A percentile compares a stretch with the other conserved stretches of the same genome.
Conservation (phyloP, 2,113 vertebrate genomes). For the Anhinga anhinga region DNA sequence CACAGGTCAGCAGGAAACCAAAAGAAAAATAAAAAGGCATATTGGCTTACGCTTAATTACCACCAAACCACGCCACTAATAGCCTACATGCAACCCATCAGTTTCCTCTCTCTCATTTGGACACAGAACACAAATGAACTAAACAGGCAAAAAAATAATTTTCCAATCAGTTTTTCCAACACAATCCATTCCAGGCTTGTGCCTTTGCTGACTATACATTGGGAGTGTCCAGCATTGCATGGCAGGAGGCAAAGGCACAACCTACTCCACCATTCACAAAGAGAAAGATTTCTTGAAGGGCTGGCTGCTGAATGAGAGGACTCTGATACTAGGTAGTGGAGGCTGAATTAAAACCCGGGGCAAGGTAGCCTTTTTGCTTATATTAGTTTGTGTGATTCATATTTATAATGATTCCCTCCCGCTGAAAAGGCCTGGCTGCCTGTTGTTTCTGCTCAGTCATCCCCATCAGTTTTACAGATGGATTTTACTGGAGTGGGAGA, state of each 20-base stretch:
- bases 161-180: neutral
- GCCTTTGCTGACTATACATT: neutral
- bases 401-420: constrained; percentile 14
- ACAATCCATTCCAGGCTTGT: neutral
- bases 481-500: constrained; percentile 20
- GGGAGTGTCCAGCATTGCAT: neutral
- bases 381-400: neutral
- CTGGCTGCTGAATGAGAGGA: neutral
- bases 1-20: neutral
- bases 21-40: neutral
- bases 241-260: neutral
- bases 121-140: neutral
- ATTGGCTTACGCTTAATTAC: neutral
- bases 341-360: neutral
- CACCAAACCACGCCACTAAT: neutral
- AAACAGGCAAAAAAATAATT: neutral
- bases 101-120: neutral
- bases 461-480: constrained; percentile 33
- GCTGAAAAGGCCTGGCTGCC: constrained; percentile 16
- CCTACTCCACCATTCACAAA: neutral
- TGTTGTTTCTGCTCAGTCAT: constrained; percentile 44
- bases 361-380: neutral
- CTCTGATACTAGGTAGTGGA: neutral
- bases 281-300: neutral
- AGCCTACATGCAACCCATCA: neutral